Conservation (phyloP, 2,113 vertebrate species). For the Garra rufa region DNA sequence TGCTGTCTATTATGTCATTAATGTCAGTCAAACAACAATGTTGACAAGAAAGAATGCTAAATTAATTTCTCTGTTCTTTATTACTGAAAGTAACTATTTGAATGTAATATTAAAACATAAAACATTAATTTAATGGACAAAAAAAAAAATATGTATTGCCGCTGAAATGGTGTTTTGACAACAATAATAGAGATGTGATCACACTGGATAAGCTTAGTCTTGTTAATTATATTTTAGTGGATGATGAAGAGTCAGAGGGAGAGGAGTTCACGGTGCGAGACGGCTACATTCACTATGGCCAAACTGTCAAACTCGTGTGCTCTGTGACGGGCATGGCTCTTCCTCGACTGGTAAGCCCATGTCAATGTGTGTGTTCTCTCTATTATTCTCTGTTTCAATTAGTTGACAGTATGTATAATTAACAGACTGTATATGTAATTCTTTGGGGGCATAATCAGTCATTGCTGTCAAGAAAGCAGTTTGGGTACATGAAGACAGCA, state of each 20-base stretch:
- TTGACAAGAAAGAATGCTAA: background rate
- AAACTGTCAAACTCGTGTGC: slow-evolving; percentile 98
- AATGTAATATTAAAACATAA: background rate
- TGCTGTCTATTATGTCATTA: background rate
- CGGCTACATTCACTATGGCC: slow-evolving; percentile 98
- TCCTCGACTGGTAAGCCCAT: slow-evolving; percentile 90
- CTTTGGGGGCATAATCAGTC: background rate
- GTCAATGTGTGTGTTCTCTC: background rate
- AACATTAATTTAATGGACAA: background rate
- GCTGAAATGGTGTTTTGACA: background rate
- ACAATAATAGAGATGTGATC: background rate
- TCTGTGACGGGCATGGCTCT: slow-evolving; percentile 99
- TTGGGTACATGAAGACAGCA: background rate
- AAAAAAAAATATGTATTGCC: background rate
- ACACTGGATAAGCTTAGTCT: slow-evolving; percentile 24
- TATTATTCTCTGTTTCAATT: background rate
- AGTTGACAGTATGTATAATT: background rate
- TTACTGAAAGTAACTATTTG: background rate
- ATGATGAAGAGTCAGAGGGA: slow-evolving; percentile 98
- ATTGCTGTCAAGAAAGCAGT: background rate
- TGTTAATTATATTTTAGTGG: slow-evolving; percentile 79
- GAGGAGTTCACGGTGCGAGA: slow-evolving; percentile 99
- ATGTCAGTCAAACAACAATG: background rate
- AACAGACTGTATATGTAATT: background rate
- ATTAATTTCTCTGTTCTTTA: background rate